Evolutionary conservation across 2,888 invertebrate genomes (phyloP), one percentile per base, ranked within the genome.

Genomic region (Cremastinae sp.): DNA sequence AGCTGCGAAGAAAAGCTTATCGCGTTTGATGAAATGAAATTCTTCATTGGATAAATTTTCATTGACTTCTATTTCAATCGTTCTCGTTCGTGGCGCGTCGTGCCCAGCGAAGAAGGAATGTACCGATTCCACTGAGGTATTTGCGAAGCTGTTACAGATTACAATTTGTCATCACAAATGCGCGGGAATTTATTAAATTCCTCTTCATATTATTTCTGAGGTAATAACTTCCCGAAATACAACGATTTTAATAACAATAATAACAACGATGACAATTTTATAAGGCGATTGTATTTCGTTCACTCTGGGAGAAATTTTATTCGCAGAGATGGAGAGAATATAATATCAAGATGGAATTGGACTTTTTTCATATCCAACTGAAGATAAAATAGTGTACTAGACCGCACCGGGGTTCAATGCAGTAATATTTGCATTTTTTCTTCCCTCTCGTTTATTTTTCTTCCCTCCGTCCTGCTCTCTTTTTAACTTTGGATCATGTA

Each of bases 281-380:
- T 9, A 18, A 28, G 5, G 2, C 5, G 28, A 5, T 28, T 28
- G 5, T 28, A n/a, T 5, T 28, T 28, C 28, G 28, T 28, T 28
- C 28, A 28, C 5, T 28, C 28, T 28, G 28, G 28, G 5, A 5
- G 28, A 28, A 28, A 28, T 28, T 28, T 28, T 28, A 28, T 28
- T 28, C 28, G 16, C 18, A 22, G 10, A 18, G 10, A 9, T 20
- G n/a, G 49, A 20, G 22, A 41, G 28, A 34, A 41, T 49, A 43
- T 58, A 36, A 71, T 58, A 14, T 28, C 49, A 8, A 22, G 43
- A 7, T 62, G 20, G 18, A 62, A 62, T 12, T 20, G 43, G 69
- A 74, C 49, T 69, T 69, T 64, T 56, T 58, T 56, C 62, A 69
- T 74, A 49, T 51, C 41, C 28, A 49, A 43, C 20, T 12, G 36